Percentiles rank a stretch among this genome's conserved stretches.
Evolutionary conservation across 2,797 vertebrate species (phyloP).

Genomic region (Oceanodroma leucorhoa): DNA sequence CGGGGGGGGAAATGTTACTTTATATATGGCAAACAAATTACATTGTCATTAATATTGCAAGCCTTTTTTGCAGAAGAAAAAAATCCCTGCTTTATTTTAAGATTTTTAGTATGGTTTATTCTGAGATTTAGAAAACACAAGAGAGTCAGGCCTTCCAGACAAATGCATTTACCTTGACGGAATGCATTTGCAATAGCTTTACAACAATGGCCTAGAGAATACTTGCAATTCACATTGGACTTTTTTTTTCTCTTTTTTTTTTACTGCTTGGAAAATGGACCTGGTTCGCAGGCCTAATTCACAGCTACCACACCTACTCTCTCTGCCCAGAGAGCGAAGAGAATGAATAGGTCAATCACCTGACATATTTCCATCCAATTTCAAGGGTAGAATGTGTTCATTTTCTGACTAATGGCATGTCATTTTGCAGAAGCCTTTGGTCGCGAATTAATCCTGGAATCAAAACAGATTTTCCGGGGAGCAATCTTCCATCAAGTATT

Average conservation of each 20-base stretch:
- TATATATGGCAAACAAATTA: constrained; percentile 86
- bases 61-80: constrained; percentile 56
- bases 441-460: constrained; percentile 99
- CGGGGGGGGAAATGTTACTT: constrained; percentile 65
- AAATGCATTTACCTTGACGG: constrained; percentile 89
- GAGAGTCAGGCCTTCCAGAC: constrained; percentile 82
- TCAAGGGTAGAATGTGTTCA: constrained; percentile 99
- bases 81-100: constrained; percentile 87
- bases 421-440: constrained; percentile 99
- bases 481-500: constrained; percentile 99
- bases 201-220: constrained; percentile 92
- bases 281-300: constrained; percentile 82
- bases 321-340: constrained; percentile 86
- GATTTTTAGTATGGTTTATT: constrained; percentile 85
- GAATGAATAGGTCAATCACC: constrained; percentile 95
- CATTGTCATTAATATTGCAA: constrained; percentile 92
- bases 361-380: constrained; percentile 99
- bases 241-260: constrained; percentile 58
- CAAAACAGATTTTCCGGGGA: constrained; percentile 99
- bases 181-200: constrained; percentile 91
- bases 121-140: constrained; percentile 88
- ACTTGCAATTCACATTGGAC: constrained; percentile 85
- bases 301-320: constrained; percentile 85
- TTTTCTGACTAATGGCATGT: constrained; percentile 99
- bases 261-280: constrained; percentile 84